A percentile compares a stretch with the other conserved stretches of the same genome.
phyloP scores from a whole-genome alignment of 2,797 vertebrate genomes.

The Craterocephalus amniculus region DNA sequence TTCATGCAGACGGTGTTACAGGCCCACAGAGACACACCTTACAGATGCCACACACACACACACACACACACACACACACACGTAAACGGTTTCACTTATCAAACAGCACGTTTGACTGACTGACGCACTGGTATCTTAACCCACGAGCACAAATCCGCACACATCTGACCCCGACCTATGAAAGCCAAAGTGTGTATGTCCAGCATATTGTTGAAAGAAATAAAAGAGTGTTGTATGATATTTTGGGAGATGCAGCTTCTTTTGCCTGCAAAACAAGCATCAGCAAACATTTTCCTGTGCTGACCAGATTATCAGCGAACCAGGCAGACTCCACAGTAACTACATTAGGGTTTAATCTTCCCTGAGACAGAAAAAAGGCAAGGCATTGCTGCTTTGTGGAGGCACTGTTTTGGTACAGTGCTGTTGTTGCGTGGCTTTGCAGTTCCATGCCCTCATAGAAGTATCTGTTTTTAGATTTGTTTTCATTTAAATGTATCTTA shows the following conservation, averaged over 20 bases:
- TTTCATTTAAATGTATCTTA: neutral
- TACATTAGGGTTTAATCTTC: constrained; percentile 8
- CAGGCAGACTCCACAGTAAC: constrained; percentile 13
- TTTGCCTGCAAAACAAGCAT: constrained; percentile 53
- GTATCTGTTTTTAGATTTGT: neutral
- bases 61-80: constrained; percentile 13
- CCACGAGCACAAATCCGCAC: constrained; percentile 20
- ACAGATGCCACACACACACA: too few relatives aligned
- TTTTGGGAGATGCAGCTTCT: constrained; percentile 31
- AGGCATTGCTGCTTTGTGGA: constrained; percentile 1
- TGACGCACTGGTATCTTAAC: constrained; percentile 2
- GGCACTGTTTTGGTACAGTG: neutral
- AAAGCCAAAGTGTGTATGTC: constrained; percentile 49
- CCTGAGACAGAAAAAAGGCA: constrained; percentile 3
- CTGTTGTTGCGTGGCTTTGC: neutral
- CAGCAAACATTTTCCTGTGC: constrained; percentile 29
- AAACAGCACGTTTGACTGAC: constrained; percentile 4
- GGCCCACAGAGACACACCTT: constrained; percentile 54
- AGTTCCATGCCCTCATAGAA: neutral
- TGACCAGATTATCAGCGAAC: constrained; percentile 43
- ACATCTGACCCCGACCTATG: constrained; percentile 46
- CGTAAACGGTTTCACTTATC: constrained; percentile 10
- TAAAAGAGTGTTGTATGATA: constrained; percentile 59
- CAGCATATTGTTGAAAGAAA: constrained; percentile 50
- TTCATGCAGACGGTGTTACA: constrained; percentile 43